These are phyloP conservation scores for Benitochromis conjunctus DNA, from an alignment of 2,113 vertebrate genomes.

Conservation along the genomic window DNA sequence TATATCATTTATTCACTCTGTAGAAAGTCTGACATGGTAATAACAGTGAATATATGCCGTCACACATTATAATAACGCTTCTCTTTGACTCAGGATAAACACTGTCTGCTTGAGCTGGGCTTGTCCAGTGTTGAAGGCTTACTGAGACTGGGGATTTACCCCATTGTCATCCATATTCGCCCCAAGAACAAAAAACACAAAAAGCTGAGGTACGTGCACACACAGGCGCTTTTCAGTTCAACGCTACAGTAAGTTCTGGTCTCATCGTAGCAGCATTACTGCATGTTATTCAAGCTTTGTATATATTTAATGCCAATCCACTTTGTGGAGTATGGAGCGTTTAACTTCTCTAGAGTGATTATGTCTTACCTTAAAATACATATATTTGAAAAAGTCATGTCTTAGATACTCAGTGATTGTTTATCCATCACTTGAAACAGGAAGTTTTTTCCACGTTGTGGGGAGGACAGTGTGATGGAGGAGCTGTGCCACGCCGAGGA, in stretches of 20 bases:
- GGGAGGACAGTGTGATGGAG: slow-evolving; percentile 66
- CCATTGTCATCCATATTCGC: slow-evolving; percentile 73
- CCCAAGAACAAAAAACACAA: slow-evolving; percentile 75
- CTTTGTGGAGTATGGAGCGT: not conserved
- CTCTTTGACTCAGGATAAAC: slow-evolving; percentile 61
- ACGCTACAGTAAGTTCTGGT: not conserved
- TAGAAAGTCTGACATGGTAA: not conserved
- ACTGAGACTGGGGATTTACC: slow-evolving; percentile 71
- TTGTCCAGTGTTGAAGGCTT: slow-evolving; percentile 66
- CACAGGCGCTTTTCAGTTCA: not conserved
- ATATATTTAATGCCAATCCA: not conserved
- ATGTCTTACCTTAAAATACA: not conserved
- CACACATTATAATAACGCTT: not conserved
- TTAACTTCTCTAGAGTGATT: not conserved
- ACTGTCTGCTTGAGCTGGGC: slow-evolving; percentile 74
- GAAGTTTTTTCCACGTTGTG: slow-evolving; percentile 67
- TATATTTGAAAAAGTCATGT: not conserved
- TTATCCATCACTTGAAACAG: slow-evolving; percentile 24
- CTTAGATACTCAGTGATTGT: not conserved
- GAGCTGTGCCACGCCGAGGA: slow-evolving; percentile 68
- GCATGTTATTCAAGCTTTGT: not conserved
- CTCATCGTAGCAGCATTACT: not conserved
- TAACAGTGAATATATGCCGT: not conserved
- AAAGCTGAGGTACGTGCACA: slow-evolving; percentile 62
- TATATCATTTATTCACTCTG: not conserved